Evolutionary conservation across 2,797 vertebrate species (phyloP), one percentile per base, ranked within the genome.

Genomic region (Geotrypetes seraphini): DNA sequence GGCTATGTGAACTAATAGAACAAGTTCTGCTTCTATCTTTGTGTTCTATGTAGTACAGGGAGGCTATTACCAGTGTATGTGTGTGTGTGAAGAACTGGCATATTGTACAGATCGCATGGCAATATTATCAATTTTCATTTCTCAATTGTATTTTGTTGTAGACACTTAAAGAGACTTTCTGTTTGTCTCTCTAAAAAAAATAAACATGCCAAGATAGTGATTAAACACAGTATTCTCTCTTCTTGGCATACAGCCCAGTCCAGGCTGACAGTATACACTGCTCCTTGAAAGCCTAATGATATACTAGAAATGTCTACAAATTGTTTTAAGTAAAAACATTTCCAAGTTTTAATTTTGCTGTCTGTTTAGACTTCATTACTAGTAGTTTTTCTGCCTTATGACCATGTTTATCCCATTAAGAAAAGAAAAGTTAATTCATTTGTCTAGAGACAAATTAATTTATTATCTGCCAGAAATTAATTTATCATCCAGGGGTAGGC

Each of bases 251-350:
- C 25, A 40, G 50, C 13, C 22, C 21, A 48, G 7, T 37, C 19
- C 41, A 51, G 30, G 30, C 24, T 39, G 26, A 10, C 56, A 31
- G 25, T 50, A 27, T 24, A 16, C 31, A 29, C n/a, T 48, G 1
- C 48, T 19, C 13, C 32, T 60, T 53, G 57, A 47, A 53, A 47
- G 31, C 22, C 20, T 42, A 53, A 37, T 52, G 60, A 28, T 42
- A 58, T 35, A 35, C 51, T 53, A 51, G 36, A 60, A 63, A 47
- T 12, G 17, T 3, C 35, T 15, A 16, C 10, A 28, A 56, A 48
- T 48, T 40, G 50, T 44, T 50, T 36, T 34, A 53, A 43, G 13
- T 31, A n/a, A 46, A n/a, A 55, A 7, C 37, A 7, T 56, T 56
- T 60, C 43, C 31, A 32, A 40, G 22, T 16, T 28, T 48, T 41